These are phyloP conservation scores for Peromyscus polionotus DNA, from an alignment of 2,113 vertebrate genomes.

Conservation along the genomic window DNA sequence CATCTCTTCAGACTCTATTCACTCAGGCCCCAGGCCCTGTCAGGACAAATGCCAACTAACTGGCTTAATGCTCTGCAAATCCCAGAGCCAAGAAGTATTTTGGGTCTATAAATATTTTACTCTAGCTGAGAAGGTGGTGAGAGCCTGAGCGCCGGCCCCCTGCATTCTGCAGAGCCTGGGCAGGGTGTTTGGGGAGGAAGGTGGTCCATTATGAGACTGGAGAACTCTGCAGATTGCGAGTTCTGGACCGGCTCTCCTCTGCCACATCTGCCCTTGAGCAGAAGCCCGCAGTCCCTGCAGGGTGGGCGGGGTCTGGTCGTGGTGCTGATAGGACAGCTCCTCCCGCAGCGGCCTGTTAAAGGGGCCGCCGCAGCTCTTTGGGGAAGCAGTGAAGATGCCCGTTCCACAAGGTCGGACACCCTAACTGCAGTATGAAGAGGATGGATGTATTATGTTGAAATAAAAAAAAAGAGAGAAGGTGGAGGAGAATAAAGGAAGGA, in stretches of 20 bases:
- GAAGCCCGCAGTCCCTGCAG: accelerated
- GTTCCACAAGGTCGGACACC: not conserved
- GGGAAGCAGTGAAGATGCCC: not conserved
- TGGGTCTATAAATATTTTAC: conserved; percentile 52
- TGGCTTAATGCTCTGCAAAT: conserved; percentile 5
- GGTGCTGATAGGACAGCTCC: conserved; percentile 87
- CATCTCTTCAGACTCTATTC: not conserved
- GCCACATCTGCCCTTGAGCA: conserved; percentile 9
- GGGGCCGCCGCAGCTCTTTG: not conserved
- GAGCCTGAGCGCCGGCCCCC: not conserved
- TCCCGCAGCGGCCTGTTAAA: conserved; percentile 25
- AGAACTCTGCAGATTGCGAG: not conserved
- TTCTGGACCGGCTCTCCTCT: not conserved
- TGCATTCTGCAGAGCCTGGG: not conserved
- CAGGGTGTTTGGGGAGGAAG: not conserved
- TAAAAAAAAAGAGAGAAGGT: too few species aligned
- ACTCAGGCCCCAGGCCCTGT: not conserved
- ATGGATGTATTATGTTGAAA: not conserved
- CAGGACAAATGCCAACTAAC: not conserved
- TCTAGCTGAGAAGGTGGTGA: conserved; percentile 29
- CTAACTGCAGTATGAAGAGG: not conserved
- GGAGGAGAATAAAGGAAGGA: not conserved
- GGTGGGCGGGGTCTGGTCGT: conserved; percentile 33
- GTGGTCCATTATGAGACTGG: not conserved
- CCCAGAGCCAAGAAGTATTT: conserved; percentile 52